phyloP scores from a whole-genome alignment of 2,797 vertebrate genomes.

The Rhinella marina region DNA sequence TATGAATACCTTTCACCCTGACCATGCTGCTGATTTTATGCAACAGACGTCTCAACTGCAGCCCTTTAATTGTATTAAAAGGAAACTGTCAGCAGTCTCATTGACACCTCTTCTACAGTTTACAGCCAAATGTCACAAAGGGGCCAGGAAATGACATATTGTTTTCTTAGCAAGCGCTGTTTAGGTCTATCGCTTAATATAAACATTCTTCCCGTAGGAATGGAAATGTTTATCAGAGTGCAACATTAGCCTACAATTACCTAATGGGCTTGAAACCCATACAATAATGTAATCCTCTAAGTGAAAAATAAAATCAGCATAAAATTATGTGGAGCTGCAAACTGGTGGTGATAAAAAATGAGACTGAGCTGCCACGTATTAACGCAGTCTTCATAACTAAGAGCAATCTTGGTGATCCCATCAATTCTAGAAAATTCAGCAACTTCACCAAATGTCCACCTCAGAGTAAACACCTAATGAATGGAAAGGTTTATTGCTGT shows the following conservation, averaged over 20 bases:
- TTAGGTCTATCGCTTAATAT: neutral
- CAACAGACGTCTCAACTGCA: neutral
- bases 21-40: neutral
- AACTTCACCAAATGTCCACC: constrained; percentile 2
- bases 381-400: neutral
- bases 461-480: neutral
- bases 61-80: neutral
- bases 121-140: neutral
- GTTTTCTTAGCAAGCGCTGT: neutral
- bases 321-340: no score
- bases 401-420: constrained; percentile 21
- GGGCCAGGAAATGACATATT: neutral
- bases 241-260: neutral
- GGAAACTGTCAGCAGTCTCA: constrained; percentile 8
- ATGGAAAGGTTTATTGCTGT: neutral
- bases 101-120: neutral
- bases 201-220: neutral
- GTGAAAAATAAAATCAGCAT: neutral
- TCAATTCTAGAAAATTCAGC: constrained; percentile 25
- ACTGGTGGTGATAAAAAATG: neutral
- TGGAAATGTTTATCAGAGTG: neutral
- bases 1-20: neutral
- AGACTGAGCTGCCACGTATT: constrained; percentile 19
- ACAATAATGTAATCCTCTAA: neutral
- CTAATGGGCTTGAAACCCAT: neutral